Conservation (phyloP, 2,888 invertebrate species). For the Nemotelus pantherinus region DNA sequence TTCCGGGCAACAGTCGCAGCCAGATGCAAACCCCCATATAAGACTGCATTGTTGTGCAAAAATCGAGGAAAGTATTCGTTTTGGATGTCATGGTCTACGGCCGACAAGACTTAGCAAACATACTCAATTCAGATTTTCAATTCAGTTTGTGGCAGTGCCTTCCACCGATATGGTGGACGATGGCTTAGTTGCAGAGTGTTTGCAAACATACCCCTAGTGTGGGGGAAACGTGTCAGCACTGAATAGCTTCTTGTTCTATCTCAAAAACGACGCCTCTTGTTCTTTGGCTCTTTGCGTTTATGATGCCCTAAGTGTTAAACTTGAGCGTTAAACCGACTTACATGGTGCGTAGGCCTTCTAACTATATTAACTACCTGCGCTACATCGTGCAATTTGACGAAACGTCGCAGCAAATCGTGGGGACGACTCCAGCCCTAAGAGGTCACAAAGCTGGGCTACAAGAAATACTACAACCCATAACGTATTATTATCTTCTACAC, state of each 20-base stretch:
- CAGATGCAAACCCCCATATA: conserved; percentile 66
- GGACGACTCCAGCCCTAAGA: too few species aligned
- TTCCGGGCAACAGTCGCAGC: too few species aligned
- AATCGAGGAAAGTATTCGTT: conserved; percentile 74
- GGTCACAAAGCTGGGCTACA: too few species aligned
- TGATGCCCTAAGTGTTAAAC: conserved; percentile 71
- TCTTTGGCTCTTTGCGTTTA: conserved; percentile 90
- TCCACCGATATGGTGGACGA: conserved; percentile 58
- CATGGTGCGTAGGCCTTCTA: conserved; percentile 27
- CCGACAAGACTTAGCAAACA: conserved; percentile 59
- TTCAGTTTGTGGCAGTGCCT: conserved; percentile 55
- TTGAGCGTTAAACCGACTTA: conserved; percentile 31
- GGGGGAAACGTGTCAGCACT: conserved; percentile 66
- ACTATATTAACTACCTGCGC: conserved; percentile 41
- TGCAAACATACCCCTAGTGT: conserved; percentile 60
- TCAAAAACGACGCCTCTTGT: conserved; percentile 87
- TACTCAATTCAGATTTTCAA: conserved; percentile 83
- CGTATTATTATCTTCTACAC: too few species aligned
- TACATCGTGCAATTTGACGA: conserved; percentile 45
- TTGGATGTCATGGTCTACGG: conserved; percentile 73
- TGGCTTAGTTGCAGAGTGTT: conserved; percentile 52
- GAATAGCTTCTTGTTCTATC: conserved; percentile 93
- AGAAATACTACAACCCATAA: too few species aligned
- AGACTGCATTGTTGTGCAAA: conserved; percentile 81
- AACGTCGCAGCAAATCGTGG: not conserved